phyloP scores from a whole-genome alignment of 2,113 vertebrate genomes.

The Agapornis roseicollis region DNA sequence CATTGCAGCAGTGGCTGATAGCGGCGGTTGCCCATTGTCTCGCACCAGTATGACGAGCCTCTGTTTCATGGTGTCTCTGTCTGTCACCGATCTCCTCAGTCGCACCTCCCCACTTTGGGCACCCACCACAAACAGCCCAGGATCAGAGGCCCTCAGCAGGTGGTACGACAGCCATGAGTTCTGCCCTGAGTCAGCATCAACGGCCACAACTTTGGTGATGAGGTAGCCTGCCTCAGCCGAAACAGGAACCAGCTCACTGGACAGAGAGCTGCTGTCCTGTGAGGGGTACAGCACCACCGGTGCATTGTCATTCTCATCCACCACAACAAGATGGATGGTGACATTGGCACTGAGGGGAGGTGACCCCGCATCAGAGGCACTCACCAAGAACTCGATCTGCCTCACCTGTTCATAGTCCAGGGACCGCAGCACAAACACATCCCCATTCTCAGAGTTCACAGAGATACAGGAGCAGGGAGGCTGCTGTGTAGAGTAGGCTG shows the following conservation, averaged over 20 bases:
- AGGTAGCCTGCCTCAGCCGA: constrained; percentile 44
- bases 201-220: constrained; percentile 54
- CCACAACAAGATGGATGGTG: neutral
- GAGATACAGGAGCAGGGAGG: no score
- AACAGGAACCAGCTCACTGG: constrained; percentile 71
- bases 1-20: neutral
- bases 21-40: neutral
- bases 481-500: no score
- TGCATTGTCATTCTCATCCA: constrained; percentile 77
- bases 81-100: neutral
- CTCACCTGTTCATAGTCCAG: constrained; percentile 23
- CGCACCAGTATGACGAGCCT: neutral
- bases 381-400: neutral
- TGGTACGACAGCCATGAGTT: constrained; percentile 60
- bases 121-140: neutral
- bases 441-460: no score
- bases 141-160: neutral
- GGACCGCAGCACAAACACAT: no score
- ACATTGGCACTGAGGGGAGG: neutral
- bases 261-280: constrained; percentile 53
- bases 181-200: constrained; percentile 33
- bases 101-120: constrained; percentile 38
- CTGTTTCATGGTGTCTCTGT: neutral
- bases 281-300: constrained; percentile 74
- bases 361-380: neutral